A percentile compares a stretch with the other conserved stretches of the same genome.
Conservation (phyloP, 2,888 invertebrate species). For the Lagria hirta region DNA sequence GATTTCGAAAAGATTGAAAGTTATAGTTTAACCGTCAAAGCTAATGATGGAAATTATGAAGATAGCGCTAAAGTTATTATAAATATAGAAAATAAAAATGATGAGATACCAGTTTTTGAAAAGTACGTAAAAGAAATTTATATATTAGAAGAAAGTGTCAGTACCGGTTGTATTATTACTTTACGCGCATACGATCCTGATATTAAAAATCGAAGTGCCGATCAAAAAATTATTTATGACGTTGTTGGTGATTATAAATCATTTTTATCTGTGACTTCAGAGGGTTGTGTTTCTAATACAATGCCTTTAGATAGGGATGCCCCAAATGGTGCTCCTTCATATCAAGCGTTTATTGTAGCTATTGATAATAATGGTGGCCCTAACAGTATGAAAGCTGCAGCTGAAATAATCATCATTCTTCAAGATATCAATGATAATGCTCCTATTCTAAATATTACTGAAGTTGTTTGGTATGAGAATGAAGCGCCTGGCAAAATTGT, state of each 20-base stretch:
- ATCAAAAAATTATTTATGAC: conserved; percentile 77
- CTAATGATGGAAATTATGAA: conserved; percentile 81
- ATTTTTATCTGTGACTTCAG: conserved; percentile 67
- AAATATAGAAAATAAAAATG: conserved; percentile 87
- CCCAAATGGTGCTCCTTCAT: conserved; percentile 79
- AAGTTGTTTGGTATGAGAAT: conserved; percentile 84
- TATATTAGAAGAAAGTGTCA: conserved; percentile 72
- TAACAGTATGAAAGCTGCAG: conserved; percentile 65
- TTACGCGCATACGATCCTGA: conserved; percentile 84
- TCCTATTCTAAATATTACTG: conserved; percentile 78
- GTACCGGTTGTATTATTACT: conserved; percentile 69
- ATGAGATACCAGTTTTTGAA: conserved; percentile 84
- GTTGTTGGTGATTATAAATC: conserved; percentile 72
- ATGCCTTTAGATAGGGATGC: conserved; percentile 84
- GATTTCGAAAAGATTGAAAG: conserved; percentile 86
- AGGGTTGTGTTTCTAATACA: conserved; percentile 72
- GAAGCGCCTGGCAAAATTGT: conserved; percentile 67
- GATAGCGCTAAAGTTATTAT: conserved; percentile 83
- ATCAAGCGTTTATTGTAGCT: conserved; percentile 75
- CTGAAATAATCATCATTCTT: conserved; percentile 66
- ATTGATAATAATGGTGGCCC: conserved; percentile 73
- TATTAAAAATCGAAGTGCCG: conserved; percentile 71
- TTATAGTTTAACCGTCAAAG: conserved; percentile 80
- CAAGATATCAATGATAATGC: conserved; percentile 94
- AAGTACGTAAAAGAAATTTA: conserved; percentile 70